Conservation (phyloP, 2,113 vertebrate genomes). For the Gila orcuttii region DNA sequence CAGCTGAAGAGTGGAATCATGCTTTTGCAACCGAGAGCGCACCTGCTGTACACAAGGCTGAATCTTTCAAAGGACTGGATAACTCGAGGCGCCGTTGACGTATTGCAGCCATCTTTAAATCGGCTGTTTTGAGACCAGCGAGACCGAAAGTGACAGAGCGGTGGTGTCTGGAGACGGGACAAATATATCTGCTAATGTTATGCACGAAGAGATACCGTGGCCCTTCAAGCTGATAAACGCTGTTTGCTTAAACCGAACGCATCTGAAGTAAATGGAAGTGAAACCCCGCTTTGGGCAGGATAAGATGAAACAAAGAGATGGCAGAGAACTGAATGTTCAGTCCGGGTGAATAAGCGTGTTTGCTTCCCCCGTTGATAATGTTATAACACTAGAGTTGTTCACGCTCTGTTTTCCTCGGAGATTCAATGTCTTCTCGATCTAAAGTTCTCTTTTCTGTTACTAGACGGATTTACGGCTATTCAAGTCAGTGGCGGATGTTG, state of each 20-base stretch:
- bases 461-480: background rate
- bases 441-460: background rate
- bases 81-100: background rate
- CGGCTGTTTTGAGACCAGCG: background rate
- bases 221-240: slow-evolving; percentile 28
- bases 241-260: slow-evolving; percentile 9
- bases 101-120: background rate
- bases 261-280: slow-evolving; percentile 15
- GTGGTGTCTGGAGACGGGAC: slow-evolving; percentile 8
- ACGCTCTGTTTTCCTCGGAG: background rate
- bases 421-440: background rate
- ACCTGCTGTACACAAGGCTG: slow-evolving; percentile 27
- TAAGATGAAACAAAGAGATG: slow-evolving; percentile 21
- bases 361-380: background rate
- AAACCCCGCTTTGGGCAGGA: slow-evolving; percentile 9
- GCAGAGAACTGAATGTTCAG: slow-evolving; percentile 10
- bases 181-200: slow-evolving; percentile 36
- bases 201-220: background rate
- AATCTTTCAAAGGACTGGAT: background rate
- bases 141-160: background rate
- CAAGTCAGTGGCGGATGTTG: background rate
- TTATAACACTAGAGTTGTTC: slow-evolving; percentile 2
- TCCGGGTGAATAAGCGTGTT: background rate
- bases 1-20: slow-evolving; percentile 46
- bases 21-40: slow-evolving; percentile 40